A percentile compares a stretch with the other conserved stretches of the same genome.
Conservation (phyloP, 2,797 vertebrate genomes). For the Natrix natrix region DNA sequence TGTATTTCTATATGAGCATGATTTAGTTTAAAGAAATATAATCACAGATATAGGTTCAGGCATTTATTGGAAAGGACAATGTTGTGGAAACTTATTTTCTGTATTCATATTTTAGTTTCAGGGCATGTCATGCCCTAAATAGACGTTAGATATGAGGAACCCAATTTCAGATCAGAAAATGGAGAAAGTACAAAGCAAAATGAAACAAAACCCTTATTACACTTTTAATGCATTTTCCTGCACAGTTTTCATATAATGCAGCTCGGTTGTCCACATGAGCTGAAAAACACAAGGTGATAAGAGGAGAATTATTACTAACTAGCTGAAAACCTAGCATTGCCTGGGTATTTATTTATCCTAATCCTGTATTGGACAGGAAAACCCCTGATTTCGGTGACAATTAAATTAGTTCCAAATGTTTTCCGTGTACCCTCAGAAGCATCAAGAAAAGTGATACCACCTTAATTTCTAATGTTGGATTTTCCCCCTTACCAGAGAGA, state of each 20-base stretch:
- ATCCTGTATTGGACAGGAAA: too few relatives aligned
- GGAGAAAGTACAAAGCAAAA: background rate
- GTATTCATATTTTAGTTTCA: background rate
- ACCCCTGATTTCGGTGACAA: too few relatives aligned
- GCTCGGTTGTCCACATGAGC: background rate
- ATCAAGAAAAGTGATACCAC: too few relatives aligned
- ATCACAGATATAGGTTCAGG: background rate
- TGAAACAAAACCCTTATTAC: background rate
- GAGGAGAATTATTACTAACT: background rate
- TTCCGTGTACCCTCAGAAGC: too few relatives aligned
- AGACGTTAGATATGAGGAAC: background rate
- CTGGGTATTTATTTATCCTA: too few relatives aligned
- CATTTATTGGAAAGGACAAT: background rate
- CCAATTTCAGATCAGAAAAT: background rate
- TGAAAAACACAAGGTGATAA: background rate
- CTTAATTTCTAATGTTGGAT: too few relatives aligned
- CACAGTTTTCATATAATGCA: background rate
- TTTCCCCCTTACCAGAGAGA: too few relatives aligned
- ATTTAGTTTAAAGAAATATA: background rate
- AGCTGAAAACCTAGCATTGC: too few relatives aligned
- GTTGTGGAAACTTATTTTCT: background rate
- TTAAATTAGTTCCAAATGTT: too few relatives aligned
- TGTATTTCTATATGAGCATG: background rate
- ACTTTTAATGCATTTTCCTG: background rate
- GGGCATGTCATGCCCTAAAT: background rate